phyloP scores from a whole-genome alignment of 1,140 invertebrate genomes.

The Xylocopa sonorina region DNA sequence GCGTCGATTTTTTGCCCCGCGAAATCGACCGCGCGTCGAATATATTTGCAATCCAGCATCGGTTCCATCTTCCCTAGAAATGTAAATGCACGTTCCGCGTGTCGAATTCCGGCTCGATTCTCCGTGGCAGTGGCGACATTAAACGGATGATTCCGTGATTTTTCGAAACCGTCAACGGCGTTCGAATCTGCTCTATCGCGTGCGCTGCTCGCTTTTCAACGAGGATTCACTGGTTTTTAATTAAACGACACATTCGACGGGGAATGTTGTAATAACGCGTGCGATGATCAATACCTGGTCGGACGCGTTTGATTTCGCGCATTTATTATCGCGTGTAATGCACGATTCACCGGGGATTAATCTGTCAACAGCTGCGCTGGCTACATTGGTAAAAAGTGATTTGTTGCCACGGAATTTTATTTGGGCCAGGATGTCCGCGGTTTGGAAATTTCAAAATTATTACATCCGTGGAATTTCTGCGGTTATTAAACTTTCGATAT shows the following conservation, averaged over 20 bases:
- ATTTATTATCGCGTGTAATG: not conserved
- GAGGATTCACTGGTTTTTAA: not conserved
- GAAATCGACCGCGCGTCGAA: slow-evolving; percentile 6
- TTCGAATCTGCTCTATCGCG: too few species aligned
- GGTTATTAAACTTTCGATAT: not conserved
- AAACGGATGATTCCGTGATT: not conserved
- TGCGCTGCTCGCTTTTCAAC: too few species aligned
- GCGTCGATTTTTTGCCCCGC: slow-evolving; percentile 8
- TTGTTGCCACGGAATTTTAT: not conserved
- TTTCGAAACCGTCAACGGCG: not conserved
- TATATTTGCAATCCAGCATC: slow-evolving; percentile 19
- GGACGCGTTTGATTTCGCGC: not conserved
- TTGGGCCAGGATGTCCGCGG: not conserved
- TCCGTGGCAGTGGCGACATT: not conserved
- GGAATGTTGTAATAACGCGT: too few species aligned
- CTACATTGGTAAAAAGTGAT: not conserved
- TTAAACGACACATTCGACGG: not conserved
- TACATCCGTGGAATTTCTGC: not conserved
- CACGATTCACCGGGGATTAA: slow-evolving; percentile 6
- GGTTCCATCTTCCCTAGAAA: not conserved
- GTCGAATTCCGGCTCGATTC: not conserved
- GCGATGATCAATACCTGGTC: not conserved
- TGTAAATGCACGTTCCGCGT: slow-evolving; percentile 9
- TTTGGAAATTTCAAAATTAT: not conserved
- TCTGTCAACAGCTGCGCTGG: not conserved